phyloP scores from a whole-genome alignment of 2,888 invertebrate genomes.

The Tetragonula carbonaria region DNA sequence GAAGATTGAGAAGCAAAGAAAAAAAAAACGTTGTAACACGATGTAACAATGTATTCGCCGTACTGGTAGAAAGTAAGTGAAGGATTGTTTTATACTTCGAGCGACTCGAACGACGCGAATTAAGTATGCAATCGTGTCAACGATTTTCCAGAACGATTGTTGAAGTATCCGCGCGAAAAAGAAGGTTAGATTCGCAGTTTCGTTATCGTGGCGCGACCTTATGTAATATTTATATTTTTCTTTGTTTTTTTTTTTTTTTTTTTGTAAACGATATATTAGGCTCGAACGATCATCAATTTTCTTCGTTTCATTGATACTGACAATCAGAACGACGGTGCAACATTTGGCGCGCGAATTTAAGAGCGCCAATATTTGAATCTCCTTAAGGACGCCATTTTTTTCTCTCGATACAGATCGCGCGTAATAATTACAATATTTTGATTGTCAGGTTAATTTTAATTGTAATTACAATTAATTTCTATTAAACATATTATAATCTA shows the following conservation, averaged over 20 bases:
- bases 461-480: too few species aligned
- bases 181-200: slow-evolving; percentile 37
- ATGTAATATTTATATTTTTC: slow-evolving; percentile 63
- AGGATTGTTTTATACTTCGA: not conserved
- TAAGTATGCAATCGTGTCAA: slow-evolving; percentile 7
- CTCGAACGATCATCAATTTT: slow-evolving; percentile 33
- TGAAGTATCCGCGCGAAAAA: slow-evolving; percentile 20
- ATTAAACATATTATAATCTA: not conserved
- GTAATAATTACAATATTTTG: not conserved
- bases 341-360: slow-evolving; percentile 7
- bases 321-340: not conserved
- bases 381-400: not conserved
- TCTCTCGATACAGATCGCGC: too few species aligned
- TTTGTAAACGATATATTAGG: slow-evolving; percentile 31
- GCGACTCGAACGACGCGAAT: not conserved
- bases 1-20: not conserved
- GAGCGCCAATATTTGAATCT: not conserved
- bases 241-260: slow-evolving; percentile 38
- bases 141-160: slow-evolving; percentile 4
- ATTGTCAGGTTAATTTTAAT: not conserved
- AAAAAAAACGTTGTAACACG: not conserved
- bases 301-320: slow-evolving; percentile 31
- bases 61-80: not conserved
- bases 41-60: not conserved
- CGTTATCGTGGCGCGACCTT: slow-evolving; percentile 51